phyloP scores from a whole-genome alignment of 1,140 invertebrate genomes.

The Bombus ignitus region DNA sequence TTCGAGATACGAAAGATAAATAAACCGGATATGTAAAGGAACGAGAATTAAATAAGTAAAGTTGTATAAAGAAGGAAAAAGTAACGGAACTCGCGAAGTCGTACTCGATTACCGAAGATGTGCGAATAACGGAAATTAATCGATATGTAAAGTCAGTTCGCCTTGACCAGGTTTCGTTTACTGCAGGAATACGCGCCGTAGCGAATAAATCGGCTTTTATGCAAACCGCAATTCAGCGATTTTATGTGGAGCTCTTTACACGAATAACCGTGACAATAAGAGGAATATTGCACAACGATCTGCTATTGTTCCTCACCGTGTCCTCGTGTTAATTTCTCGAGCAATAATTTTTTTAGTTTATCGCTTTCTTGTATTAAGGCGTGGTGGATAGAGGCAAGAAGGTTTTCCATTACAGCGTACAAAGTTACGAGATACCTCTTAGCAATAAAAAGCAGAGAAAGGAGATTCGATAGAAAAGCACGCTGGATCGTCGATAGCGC shows the following conservation, averaged over 20 bases:
- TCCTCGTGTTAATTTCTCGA: constrained; percentile 18
- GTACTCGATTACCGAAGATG: neutral
- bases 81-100: neutral
- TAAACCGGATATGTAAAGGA: too few species aligned
- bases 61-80: neutral
- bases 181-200: neutral
- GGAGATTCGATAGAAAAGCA: neutral
- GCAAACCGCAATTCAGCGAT: constrained; percentile 2
- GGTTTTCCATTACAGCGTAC: neutral
- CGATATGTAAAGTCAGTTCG: constrained; percentile 24
- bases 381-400: too few species aligned
- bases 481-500: neutral
- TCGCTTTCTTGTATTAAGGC: constrained; percentile 52
- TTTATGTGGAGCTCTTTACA: neutral
- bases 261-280: neutral
- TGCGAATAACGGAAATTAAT: constrained; percentile 39
- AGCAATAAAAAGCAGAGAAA: neutral
- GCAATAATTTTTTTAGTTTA: constrained; percentile 54
- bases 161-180: constrained; percentile 42
- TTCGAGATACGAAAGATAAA: too few species aligned
- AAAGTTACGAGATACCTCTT: neutral
- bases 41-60: too few species aligned
- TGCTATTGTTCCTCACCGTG: neutral
- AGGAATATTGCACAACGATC: neutral
- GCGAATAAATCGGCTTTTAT: constrained; percentile 13